Evolutionary conservation across 2,113 vertebrate species (phyloP).

Genomic region (Neofelis nebulosa): DNA sequence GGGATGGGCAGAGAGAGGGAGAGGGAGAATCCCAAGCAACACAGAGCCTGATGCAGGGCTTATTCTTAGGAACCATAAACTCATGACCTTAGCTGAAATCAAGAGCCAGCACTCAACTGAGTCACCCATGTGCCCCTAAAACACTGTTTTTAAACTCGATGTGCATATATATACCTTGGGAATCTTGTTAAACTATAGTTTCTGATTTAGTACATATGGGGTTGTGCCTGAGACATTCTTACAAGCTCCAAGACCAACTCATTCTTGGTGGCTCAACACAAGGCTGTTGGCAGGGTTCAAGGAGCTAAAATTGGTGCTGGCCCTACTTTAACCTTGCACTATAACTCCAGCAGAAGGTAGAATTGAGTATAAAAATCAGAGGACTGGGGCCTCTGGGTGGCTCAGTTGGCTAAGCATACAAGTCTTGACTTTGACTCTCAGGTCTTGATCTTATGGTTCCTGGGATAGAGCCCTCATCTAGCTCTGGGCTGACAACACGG

Average conservation of each 20-base stretch:
- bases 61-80: too few species aligned
- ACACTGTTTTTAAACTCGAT: background rate
- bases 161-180: background rate
- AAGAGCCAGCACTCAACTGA: too few species aligned
- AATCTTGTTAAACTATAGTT: background rate
- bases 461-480: too few species aligned
- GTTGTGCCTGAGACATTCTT: background rate
- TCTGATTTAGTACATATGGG: background rate
- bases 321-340: background rate
- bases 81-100: too few species aligned
- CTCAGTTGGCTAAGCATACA: too few species aligned
- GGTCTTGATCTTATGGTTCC: too few species aligned
- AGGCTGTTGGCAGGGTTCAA: background rate
- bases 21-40: too few species aligned
- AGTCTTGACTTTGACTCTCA: too few species aligned
- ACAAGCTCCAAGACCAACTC: background rate
- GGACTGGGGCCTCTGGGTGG: background rate
- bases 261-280: background rate
- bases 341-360: background rate
- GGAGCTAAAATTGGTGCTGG: background rate
- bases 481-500: too few species aligned
- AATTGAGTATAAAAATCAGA: background rate
- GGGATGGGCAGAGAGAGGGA: too few species aligned
- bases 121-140: background rate
- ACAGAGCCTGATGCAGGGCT: too few species aligned